Conservation (phyloP, 1,140 invertebrate species). For the Zaprionus lachaisei region DNA sequence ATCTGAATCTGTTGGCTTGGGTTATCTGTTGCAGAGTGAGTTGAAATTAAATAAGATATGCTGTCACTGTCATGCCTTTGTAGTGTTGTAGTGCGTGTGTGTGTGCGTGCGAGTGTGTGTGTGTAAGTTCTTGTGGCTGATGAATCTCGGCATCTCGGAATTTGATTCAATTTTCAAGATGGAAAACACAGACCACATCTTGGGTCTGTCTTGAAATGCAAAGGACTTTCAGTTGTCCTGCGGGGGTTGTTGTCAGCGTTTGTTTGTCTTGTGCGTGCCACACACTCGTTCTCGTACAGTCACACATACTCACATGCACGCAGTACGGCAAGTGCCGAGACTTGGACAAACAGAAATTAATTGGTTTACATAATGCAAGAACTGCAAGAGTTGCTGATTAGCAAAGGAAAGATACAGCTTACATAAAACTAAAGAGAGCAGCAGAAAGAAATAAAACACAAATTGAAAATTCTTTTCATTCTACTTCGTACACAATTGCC, state of each 20-base stretch:
- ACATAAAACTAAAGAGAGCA: background rate
- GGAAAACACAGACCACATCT: slow-evolving; percentile 28
- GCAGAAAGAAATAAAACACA: background rate
- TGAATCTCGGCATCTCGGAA: slow-evolving; percentile 56
- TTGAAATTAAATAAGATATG: slow-evolving; percentile 80
- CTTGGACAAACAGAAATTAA: slow-evolving; percentile 19
- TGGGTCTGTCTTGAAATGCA: slow-evolving; percentile 37
- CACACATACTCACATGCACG: background rate
- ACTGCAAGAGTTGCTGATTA: slow-evolving; percentile 1
- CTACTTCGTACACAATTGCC: background rate
- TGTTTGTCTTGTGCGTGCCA: slow-evolving; percentile 30
- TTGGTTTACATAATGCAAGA: slow-evolving; percentile 9
- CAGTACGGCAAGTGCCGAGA: slow-evolving; percentile 7
- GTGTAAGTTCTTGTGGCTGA: slow-evolving; percentile 49
- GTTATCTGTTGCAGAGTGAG: slow-evolving; percentile 42
- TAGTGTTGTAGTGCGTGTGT: slow-evolving; percentile 18
- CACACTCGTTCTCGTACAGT: slow-evolving; percentile 4
- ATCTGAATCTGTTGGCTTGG: slow-evolving; percentile 10
- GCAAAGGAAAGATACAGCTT: background rate
- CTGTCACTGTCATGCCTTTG: slow-evolving; percentile 66
- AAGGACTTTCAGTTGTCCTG: slow-evolving; percentile 20
- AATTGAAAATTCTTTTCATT: background rate
- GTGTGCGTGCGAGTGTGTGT: background rate
- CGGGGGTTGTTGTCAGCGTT: slow-evolving; percentile 15
- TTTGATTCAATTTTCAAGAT: slow-evolving; percentile 50